Conservation (phyloP, 2,888 invertebrate species). For the Melanophora roralis region DNA sequence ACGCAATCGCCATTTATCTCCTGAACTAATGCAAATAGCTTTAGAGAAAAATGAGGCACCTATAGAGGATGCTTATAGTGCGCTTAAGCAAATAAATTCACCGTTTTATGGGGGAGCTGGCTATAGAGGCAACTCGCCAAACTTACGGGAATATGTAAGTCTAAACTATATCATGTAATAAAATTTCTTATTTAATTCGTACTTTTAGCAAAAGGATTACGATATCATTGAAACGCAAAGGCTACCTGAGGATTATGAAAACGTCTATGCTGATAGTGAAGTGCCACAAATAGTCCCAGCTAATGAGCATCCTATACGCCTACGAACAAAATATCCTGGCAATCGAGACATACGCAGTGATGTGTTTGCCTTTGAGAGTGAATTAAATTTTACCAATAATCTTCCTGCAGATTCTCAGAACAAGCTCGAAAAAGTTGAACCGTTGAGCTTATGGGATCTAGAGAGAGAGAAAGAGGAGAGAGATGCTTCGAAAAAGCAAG, state of each 20-base stretch:
- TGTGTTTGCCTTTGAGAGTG: conserved; percentile 64
- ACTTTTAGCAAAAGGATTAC: conserved; percentile 71
- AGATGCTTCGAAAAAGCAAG: conserved; percentile 74
- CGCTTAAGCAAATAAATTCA: conserved; percentile 61
- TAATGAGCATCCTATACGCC: conserved; percentile 73
- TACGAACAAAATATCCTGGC: conserved; percentile 75
- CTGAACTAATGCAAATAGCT: conserved; percentile 64
- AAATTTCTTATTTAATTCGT: background rate
- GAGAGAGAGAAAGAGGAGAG: conserved; percentile 79
- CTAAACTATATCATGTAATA: background rate
- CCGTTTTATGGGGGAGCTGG: conserved; percentile 61
- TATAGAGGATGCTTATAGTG: conserved; percentile 39
- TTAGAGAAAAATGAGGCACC: conserved; percentile 67
- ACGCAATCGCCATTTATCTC: conserved; percentile 65
- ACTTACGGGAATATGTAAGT: conserved; percentile 69
- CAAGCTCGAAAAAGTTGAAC: conserved; percentile 66
- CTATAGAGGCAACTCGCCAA: conserved; percentile 56
- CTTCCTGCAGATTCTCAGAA: conserved; percentile 63
- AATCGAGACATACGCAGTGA: conserved; percentile 76
- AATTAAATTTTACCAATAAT: conserved; percentile 62
- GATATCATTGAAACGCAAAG: conserved; percentile 66
- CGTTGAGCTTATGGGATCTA: conserved; percentile 78
- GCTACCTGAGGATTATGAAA: conserved; percentile 74
- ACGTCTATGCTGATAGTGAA: conserved; percentile 73
- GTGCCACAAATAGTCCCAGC: conserved; percentile 66